Base-by-base conservation (phyloP, 2,888 invertebrate species). In the Drosophila longiperda region DNA sequence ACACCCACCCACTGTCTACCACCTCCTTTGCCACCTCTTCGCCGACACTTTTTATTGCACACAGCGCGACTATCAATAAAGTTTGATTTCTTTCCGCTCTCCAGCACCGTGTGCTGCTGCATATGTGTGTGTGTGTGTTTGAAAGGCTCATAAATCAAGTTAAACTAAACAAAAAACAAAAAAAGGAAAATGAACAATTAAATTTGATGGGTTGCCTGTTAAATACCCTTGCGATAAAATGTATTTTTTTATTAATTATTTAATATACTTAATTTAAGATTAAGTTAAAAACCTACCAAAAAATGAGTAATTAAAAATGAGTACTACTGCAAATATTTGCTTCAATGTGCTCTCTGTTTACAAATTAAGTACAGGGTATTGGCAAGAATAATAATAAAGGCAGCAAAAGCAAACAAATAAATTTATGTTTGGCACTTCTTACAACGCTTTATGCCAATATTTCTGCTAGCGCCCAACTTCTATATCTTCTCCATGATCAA, bases 1-100 rank as follows among this genome's bases (percentile, higher is more conserved):
- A 38, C 70, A 23, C 55, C 40, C 48, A 20, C 62, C 54, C 64
- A 45, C 4, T 26, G 8, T 15, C 23, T 23, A 23, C 1, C n/a
- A 20, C 29, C 48, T 6, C 59, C 42, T 64, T 45, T 66, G 54
- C 50, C 50, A 34, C 38, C 26, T 17, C 34, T 50, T 34, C 38
- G 48, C 38, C 61, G 59, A 54, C 57, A 36, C 49, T 75, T 80
- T 85, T 81, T 84, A 83, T 83, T 69, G 72, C 77, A 57, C 72
- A 73, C 71, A 74, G 36, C 75, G 84, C 78, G 73, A 75, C 76
- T 83, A 87, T 87, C 87, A 87, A 84, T 84, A 84, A 84, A 78
- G 80, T 87, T 84, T 80, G 87, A 84, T 83, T 75, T 79, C 59
- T 61, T 55, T 59, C 50, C 63, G 32, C 20, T 58, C 38, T 48